These are phyloP conservation scores for Melinaea menophilus DNA, from an alignment of 2,888 invertebrate genomes.

Conservation along the genomic window DNA sequence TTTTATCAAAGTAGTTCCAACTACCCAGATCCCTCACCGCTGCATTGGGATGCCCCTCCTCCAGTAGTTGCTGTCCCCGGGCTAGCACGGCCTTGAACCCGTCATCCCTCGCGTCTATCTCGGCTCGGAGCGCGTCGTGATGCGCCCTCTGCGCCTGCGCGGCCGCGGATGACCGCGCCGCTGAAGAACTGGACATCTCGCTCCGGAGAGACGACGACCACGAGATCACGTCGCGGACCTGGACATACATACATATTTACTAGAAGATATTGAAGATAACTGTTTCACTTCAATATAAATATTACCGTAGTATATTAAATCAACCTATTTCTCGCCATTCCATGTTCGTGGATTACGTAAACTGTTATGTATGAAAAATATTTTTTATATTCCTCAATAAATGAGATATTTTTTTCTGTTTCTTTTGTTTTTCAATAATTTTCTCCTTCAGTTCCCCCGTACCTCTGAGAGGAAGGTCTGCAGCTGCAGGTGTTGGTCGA, in stretches of 20 bases:
- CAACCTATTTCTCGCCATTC: no score
- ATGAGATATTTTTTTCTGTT: no score
- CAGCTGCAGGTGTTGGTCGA: slow-evolving; percentile 92
- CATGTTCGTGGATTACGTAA: no score
- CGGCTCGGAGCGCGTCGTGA: slow-evolving; percentile 62
- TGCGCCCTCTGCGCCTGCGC: slow-evolving; percentile 89
- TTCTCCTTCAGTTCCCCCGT: background rate
- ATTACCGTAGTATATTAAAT: no score
- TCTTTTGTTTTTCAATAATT: no score
- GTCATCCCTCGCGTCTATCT: slow-evolving; percentile 90
- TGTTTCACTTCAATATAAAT: no score
- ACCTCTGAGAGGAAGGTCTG: slow-evolving; percentile 92
- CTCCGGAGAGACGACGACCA: slow-evolving; percentile 92
- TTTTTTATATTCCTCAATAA: no score
- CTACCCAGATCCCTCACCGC: slow-evolving; percentile 41
- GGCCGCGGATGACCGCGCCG: slow-evolving; percentile 87
- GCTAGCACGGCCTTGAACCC: slow-evolving; percentile 83
- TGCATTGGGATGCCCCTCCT: slow-evolving; percentile 82
- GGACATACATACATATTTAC: slow-evolving; percentile 4
- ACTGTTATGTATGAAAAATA: no score
- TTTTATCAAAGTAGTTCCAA: background rate
- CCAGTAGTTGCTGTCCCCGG: slow-evolving; percentile 89
- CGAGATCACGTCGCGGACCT: slow-evolving; percentile 90
- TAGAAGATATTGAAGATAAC: no score
- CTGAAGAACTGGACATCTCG: slow-evolving; percentile 85